A percentile compares a stretch with the other conserved stretches of the same genome.
Evolutionary conservation across 2,113 vertebrate genomes (phyloP).

Genomic region (Psilopsiagon aurifrons): DNA sequence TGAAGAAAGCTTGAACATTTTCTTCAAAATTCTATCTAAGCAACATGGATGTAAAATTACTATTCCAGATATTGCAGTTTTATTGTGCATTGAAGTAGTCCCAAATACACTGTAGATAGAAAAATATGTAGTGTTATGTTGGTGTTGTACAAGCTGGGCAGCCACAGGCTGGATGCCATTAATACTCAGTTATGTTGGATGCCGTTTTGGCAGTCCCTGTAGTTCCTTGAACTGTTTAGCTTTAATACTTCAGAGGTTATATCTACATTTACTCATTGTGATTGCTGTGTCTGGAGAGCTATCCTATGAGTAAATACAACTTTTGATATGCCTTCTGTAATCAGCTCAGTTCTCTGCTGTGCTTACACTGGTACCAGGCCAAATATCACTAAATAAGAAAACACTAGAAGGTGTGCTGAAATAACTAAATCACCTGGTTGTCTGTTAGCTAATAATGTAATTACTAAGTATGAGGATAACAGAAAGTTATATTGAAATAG

Average conservation of each 20-base stretch:
- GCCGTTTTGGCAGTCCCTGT: neutral
- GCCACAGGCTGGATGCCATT: neutral
- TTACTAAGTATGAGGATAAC: neutral
- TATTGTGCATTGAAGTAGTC: neutral
- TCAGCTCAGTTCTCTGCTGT: neutral
- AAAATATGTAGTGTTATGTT: neutral
- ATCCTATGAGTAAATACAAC: neutral
- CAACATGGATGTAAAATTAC: neutral
- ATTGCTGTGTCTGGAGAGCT: neutral
- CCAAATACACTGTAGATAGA: neutral
- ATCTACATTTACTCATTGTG: neutral
- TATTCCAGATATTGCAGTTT: neutral
- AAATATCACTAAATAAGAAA: neutral
- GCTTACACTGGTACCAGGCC: neutral
- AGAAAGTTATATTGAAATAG: neutral
- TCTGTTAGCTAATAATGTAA: neutral
- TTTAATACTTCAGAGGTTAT: neutral
- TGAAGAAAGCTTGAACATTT: neutral
- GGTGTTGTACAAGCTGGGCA: neutral
- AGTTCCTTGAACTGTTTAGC: neutral
- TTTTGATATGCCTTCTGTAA: neutral
- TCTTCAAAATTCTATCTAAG: neutral
- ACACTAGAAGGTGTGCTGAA: neutral
- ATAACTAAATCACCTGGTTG: neutral
- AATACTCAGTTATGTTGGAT: neutral